Evolutionary conservation across 2,113 vertebrate genomes (phyloP).

Genomic region (Nyctereutes procyonoides): DNA sequence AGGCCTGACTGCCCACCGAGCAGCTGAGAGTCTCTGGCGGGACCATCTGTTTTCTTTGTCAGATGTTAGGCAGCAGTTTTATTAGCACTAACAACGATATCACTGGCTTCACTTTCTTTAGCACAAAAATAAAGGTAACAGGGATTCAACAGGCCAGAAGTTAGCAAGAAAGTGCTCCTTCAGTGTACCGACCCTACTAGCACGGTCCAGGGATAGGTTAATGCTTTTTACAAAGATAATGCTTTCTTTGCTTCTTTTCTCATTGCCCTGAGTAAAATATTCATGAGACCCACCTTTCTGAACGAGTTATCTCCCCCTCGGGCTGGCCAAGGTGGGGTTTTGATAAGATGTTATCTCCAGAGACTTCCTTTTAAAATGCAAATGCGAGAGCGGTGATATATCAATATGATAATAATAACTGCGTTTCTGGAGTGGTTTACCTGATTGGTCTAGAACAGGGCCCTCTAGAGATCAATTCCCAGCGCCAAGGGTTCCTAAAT

Average conservation of each 20-base stretch:
- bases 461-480: not conserved
- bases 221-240: conserved; percentile 28
- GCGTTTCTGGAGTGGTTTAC: conserved; percentile 6
- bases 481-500: not conserved
- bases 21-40: not conserved
- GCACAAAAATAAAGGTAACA: conserved; percentile 32
- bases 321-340: not conserved
- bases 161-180: not conserved
- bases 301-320: not conserved
- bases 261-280: conserved; percentile 20
- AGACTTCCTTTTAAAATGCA: conserved; percentile 53
- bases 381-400: not conserved
- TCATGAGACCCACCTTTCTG: conserved; percentile 13
- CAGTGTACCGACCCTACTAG: not conserved
- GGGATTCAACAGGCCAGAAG: conserved; percentile 20
- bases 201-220: not conserved
- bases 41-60: conserved; percentile 42
- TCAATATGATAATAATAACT: conserved; percentile 27
- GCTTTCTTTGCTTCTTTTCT: conserved; percentile 24
- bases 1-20: not conserved
- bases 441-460: not conserved
- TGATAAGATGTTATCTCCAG: conserved; percentile 32
- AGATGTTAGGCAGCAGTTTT: conserved; percentile 31
- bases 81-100: conserved; percentile 16
- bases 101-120: conserved; percentile 48